Evolutionary conservation across 2,113 vertebrate species (phyloP).

Genomic region (Hippocampus zosterae): DNA sequence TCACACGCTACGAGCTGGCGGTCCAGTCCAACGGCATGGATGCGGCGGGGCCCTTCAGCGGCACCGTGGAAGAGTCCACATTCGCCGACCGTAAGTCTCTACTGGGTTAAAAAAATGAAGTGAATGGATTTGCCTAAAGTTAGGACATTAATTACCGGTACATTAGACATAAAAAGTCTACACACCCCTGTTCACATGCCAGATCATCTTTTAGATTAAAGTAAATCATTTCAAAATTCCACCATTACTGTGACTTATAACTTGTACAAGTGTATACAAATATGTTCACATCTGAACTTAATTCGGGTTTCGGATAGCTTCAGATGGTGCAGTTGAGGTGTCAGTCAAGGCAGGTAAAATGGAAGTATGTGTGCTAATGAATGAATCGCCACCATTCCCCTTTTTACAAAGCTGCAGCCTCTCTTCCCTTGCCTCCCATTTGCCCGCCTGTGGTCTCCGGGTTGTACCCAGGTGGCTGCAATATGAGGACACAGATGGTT

Average conservation of each 20-base stretch:
- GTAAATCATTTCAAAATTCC: no score
- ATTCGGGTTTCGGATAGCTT: background rate
- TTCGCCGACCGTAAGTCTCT: constrained; percentile 84
- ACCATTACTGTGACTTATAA: no score
- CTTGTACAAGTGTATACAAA: no score
- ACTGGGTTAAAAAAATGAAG: background rate
- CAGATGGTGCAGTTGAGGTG: background rate
- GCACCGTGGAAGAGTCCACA: constrained; percentile 85
- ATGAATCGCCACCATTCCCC: constrained; percentile 42
- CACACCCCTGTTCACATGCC: no score
- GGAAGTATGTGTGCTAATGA: constrained; percentile 29
- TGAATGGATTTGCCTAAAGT: no score
- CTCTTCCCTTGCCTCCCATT: constrained; percentile 14
- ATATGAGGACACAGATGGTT: constrained; percentile 54
- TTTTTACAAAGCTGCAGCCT: constrained; percentile 34
- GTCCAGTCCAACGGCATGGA: constrained; percentile 88
- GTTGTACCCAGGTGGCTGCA: constrained; percentile 51
- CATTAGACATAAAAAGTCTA: no score
- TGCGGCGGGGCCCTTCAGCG: constrained; percentile 84
- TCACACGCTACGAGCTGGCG: constrained; percentile 91
- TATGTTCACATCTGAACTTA: no score
- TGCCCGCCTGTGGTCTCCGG: constrained; percentile 19
- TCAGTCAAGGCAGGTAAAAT: constrained; percentile 32
- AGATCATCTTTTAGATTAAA: no score
- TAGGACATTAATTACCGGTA: no score